Base-by-base conservation (phyloP, 2,797 vertebrate genomes). In the Periparus ater region DNA sequence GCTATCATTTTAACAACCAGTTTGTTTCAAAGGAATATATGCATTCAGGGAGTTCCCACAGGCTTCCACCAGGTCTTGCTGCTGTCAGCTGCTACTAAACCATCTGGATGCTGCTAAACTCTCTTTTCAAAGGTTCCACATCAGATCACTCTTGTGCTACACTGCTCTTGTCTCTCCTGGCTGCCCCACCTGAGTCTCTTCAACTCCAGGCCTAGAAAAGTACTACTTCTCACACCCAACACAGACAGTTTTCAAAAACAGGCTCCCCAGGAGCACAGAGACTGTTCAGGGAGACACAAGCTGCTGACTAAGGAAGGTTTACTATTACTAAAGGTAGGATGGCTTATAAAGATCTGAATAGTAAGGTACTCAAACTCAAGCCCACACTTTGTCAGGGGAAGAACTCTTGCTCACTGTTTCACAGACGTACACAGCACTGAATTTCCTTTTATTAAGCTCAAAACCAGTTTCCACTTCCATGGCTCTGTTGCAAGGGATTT, bases 401-500 rank as follows among this genome's bases (percentile, higher is more conserved):
- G 8, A 72, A 8, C 21, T 57, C 65, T 23, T 40, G n/a, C 20
- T 65, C 58, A 17, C 50, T 65, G 44, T 55, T 45, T 77, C 61
- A 60, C n/a, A 32, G 42, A 91, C 3, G 18, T 47, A 72, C 44
- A 58, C 12, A 81, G n/a, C 40, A 38, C 25, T 21, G 19, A 58
- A 84, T 75, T 83, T 90, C 70, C 77, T 88, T 53, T 54, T 27
- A 29, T 9, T 55, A 75, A 70, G 40, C 70, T 73, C n/a, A 65
- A 70, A 76, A 38, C 13, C 20, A 62, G 44, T n/a, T 95, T 95
- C 70, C 48, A 78, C 63, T 78, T 88, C 62, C 58, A 60, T 57
- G 38, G 25, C 60, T 78, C 42, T 75, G 66, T 65, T 88, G 80
- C 77, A 86, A 93, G 51, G 61, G 73, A 91, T 91, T 47, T 95